Base-by-base conservation (phyloP, 23 tunicate genomes). In the Styela plicata region DNA sequence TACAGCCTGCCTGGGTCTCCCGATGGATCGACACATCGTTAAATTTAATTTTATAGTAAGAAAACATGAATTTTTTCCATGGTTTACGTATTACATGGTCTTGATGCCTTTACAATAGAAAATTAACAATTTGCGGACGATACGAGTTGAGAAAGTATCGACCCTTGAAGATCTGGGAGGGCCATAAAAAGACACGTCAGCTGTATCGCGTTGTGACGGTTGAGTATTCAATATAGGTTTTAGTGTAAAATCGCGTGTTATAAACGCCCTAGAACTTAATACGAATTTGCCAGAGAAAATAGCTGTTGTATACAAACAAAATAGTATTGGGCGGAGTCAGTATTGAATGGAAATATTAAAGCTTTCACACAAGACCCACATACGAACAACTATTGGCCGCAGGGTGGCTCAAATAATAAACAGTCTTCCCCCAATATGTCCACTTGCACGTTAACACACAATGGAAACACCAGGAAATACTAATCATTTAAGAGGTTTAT, bases 121-220 rank as follows among this genome's bases (percentile, higher is more conserved):
- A 78, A 68, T 78, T 2, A n/a, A 78, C 82, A 26, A 19, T 21
- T 20, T 16, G 2, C 3, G 29, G 69, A 2, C 30, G 57, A 13
- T 78, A 78, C n/a, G 82, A 78, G 26, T 33, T 78, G 2, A 29
- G n/a, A 68, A 78, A 52, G 2, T 68, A 68, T 78, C 2, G 82
- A 78, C n/a, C 34, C 25, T 78, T 68, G 67, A 78, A 53, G 82
- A 78, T 21, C n/a, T 78, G 63, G 63, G 68, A 44, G n/a, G 82
- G 69, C 13, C 66, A 57, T 52, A 78, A 25, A 53, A 57, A 35
- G 53, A n/a, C n/a, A n/a, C n/a, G n/a, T n/a, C n/a, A n/a, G n/a
- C n/a, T n/a, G n/a, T n/a, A 19, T 26, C 31, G 69, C 82, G 21
- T 26, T 26, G 31, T 44, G 53, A 1, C 27, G n/a, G 82, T 44